Evolutionary conservation across 2,888 invertebrate genomes (phyloP).

Genomic region (Kuschelorhynchus macadamiae): DNA sequence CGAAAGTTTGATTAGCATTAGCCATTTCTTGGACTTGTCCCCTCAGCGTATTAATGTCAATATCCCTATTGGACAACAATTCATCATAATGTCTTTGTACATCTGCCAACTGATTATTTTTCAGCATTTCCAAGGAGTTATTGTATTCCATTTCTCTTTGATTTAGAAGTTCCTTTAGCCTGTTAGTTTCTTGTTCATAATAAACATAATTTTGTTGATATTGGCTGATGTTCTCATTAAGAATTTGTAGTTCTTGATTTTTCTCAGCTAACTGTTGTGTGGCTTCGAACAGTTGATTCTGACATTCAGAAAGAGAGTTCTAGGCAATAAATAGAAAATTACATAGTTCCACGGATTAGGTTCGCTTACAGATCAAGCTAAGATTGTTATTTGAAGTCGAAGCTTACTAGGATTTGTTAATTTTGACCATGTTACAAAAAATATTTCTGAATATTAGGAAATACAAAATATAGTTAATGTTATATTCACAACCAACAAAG

Average conservation of each 20-base stretch:
- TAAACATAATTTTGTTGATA: constrained; percentile 50
- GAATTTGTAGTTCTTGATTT: constrained; percentile 48
- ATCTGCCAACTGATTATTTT: constrained; percentile 50
- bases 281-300: constrained; percentile 50
- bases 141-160: constrained; percentile 51
- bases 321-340: constrained; percentile 10
- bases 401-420: too few species aligned
- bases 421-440: too few species aligned
- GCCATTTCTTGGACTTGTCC: constrained; percentile 56
- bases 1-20: constrained; percentile 42
- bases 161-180: constrained; percentile 40
- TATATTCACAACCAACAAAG: too few species aligned
- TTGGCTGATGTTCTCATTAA: constrained; percentile 49
- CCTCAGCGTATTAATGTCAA: constrained; percentile 59
- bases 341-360: too few species aligned
- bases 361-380: too few species aligned
- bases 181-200: constrained; percentile 51
- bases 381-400: too few species aligned
- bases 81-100: constrained; percentile 60
- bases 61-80: constrained; percentile 59
- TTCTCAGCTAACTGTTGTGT: constrained; percentile 49
- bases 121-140: constrained; percentile 45
- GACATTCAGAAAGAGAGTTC: constrained; percentile 45
- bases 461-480: too few species aligned
- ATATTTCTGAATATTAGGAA: too few species aligned